Percentiles rank a stretch among this genome's conserved stretches.
These are phyloP conservation scores for Corticium candelabrum DNA, from an alignment of 37 sponge, comb jelly and placozoan species.

Conservation along the genomic window DNA sequence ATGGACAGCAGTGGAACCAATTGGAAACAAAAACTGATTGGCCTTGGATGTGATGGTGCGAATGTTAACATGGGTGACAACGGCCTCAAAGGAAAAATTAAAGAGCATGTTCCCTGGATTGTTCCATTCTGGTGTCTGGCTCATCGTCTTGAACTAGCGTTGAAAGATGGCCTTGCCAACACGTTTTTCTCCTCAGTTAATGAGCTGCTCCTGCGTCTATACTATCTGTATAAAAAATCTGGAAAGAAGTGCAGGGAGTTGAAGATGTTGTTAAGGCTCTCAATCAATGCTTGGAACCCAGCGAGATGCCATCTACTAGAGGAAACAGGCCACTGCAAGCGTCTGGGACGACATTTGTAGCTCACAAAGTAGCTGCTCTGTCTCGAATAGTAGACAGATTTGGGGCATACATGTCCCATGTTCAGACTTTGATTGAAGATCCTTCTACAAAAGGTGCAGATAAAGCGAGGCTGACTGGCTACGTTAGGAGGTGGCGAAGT, in stretches of 20 bases:
- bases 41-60: conserved; percentile 5
- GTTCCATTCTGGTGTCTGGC: conserved; percentile 50
- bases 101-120: conserved; percentile 38
- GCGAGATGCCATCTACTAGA: not conserved
- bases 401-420: not conserved
- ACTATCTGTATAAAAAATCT: conserved; percentile 45
- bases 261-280: no score
- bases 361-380: conserved; percentile 10
- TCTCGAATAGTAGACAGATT: not conserved
- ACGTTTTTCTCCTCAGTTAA: conserved; percentile 37
- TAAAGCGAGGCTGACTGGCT: conserved; percentile 32
- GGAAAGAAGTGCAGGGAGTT: conserved; percentile 49
- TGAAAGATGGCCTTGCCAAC: conserved; percentile 44
- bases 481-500: conserved; percentile 49
- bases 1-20: not conserved
- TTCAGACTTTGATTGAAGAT: not conserved
- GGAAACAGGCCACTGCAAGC: not conserved
- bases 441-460: conserved; percentile 29
- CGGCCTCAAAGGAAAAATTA: conserved; percentile 29
- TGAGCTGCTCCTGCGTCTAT: conserved; percentile 38
- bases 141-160: conserved; percentile 48
- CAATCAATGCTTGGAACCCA: no score
- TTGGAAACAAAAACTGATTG: conserved; percentile 1
- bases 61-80: conserved; percentile 8
- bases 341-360: not conserved